Percentiles rank a stretch among this genome's conserved stretches.
phyloP scores from a whole-genome alignment of 2,888 invertebrate species.

The Maniola hyperantus region DNA sequence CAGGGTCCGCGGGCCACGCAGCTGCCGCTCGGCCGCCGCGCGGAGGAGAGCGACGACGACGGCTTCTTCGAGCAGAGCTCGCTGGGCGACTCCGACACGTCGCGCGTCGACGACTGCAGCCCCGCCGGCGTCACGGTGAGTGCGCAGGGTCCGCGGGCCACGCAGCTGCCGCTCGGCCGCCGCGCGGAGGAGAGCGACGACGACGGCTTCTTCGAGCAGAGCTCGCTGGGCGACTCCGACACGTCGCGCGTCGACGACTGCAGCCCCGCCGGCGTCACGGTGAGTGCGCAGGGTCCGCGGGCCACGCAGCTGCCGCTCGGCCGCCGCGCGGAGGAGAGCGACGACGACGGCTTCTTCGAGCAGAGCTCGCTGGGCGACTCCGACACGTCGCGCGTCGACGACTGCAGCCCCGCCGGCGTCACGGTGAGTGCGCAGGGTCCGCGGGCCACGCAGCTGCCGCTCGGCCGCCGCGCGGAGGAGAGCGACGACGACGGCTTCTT shows the following conservation, averaged over 20 bases:
- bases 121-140: slow-evolving; percentile 13
- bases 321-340: slow-evolving; percentile 50
- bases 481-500: slow-evolving; percentile 75
- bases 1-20: no score
- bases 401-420: slow-evolving; percentile 13
- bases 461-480: slow-evolving; percentile 43
- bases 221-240: slow-evolving; percentile 57
- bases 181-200: slow-evolving; percentile 58
- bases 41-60: slow-evolving; percentile 65
- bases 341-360: slow-evolving; percentile 76
- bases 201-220: slow-evolving; percentile 75
- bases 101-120: slow-evolving; percentile 43
- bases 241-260: slow-evolving; percentile 45
- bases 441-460: no score
- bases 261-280: not conserved
- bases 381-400: slow-evolving; percentile 48
- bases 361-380: slow-evolving; percentile 60
- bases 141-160: slow-evolving; percentile 16
- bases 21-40: slow-evolving; percentile 18
- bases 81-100: slow-evolving; percentile 52
- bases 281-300: slow-evolving; percentile 22
- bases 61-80: slow-evolving; percentile 74
- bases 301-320: no score
- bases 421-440: slow-evolving; percentile 22
- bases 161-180: slow-evolving; percentile 14